phyloP scores from a whole-genome alignment of 2,797 vertebrate genomes.

The Micrastur ruficollis region DNA sequence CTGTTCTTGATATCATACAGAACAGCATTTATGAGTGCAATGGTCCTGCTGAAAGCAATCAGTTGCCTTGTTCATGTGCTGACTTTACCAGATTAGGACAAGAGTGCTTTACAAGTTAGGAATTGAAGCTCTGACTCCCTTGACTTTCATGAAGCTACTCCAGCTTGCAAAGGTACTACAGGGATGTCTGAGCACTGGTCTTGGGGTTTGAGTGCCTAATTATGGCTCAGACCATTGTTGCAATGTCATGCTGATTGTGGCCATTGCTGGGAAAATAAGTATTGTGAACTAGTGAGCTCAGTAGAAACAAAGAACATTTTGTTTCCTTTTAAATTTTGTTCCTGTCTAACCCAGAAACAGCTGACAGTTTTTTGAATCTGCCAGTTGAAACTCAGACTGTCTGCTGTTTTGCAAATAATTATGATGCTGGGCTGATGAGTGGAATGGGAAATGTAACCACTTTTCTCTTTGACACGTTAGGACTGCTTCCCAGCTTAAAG shows the following conservation, averaged over 20 bases:
- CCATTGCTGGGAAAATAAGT: background rate
- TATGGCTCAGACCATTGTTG: background rate
- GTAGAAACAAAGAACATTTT: background rate
- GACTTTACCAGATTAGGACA: background rate
- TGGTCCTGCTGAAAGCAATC: background rate
- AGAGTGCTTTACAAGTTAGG: background rate
- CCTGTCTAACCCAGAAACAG: background rate
- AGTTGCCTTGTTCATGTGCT: background rate
- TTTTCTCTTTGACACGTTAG: background rate
- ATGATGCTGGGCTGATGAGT: background rate
- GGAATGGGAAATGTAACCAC: background rate
- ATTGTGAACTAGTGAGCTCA: background rate
- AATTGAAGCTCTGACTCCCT: background rate
- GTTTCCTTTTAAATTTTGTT: background rate
- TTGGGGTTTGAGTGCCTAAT: background rate
- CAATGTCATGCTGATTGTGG: background rate
- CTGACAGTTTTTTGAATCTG: background rate
- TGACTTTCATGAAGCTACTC: background rate
- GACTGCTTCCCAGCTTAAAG: background rate
- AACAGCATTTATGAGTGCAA: background rate
- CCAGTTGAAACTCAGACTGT: background rate
- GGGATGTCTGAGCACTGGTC: background rate
- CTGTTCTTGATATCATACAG: background rate
- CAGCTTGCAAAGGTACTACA: background rate
- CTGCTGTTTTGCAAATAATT: background rate